Evolutionary conservation across 2,888 invertebrate genomes (phyloP), one percentile per base, ranked within the genome.

Genomic region (Oxystoma pomonae): DNA sequence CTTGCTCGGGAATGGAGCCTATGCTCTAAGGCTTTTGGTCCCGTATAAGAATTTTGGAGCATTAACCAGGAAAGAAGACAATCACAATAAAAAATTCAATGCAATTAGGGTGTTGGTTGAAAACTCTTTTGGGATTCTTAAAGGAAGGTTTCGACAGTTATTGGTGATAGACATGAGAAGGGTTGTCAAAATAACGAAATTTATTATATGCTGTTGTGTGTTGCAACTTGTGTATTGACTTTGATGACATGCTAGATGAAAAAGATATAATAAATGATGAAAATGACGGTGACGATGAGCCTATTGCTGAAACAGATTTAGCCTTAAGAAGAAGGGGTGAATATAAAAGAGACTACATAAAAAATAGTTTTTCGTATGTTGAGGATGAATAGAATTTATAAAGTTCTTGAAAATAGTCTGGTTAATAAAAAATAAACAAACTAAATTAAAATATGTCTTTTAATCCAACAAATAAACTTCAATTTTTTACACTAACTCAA

Each of bases 91-190:
- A 58, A 73, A 66, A 21, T 70, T 75, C 57, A 67, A 62, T 57
- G 64, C 65, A 58, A 71, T 72, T 2, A 57, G 75, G 55, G 72
- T 75, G 1, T 62, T 67, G 59, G 75, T 77, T 17, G 75, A 75
- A 70, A 75, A 76, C 63, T 58, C 73, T 9, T 76, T 77, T 65
- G 74, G 72, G 18, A 51, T 74, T n/a, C 60, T 74, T 16, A 75
- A 74, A 67, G 55, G 57, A 22, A 63, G 72, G 17, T 74, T 72
- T 53, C 58, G 69, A 16, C 70, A 71, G 62, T 53, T 71, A 20
- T 16, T 59, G 5, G n/a, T 55, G 16, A 51, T 66, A 55, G 62
- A 64, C n/a, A 35, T 68, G 53, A 61, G 60, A 59, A 50, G 52
- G 16, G 69, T 70, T 16, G 18, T 59, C 20, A 68, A 63, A 21